A percentile compares a stretch with the other conserved stretches of the same genome.
phyloP scores from a whole-genome alignment of 2,797 vertebrate species.

The Botia kubotai region DNA sequence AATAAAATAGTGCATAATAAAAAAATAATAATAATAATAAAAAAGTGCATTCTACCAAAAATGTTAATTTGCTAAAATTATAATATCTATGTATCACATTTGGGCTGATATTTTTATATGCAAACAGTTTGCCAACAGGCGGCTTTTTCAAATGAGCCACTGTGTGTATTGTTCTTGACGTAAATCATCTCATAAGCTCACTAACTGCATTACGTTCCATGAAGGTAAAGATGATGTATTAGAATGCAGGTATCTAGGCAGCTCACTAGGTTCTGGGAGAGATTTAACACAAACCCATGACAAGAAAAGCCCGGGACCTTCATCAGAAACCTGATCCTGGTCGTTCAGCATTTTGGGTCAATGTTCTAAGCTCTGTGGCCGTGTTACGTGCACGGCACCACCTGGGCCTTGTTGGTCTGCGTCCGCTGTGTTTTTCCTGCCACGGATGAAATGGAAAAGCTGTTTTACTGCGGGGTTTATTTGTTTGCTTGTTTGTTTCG shows the following conservation, averaged over 20 bases:
- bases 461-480: conserved; percentile 74
- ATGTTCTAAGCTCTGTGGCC: conserved; percentile 18
- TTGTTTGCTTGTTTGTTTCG: conserved; percentile 81
- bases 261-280: neutral
- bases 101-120: too few relatives aligned
- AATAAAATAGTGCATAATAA: too few relatives aligned
- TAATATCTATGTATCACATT: too few relatives aligned
- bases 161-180: neutral
- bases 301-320: neutral
- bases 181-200: neutral
- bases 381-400: conserved; percentile 23
- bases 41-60: too few relatives aligned
- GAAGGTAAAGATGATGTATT: neutral
- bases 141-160: neutral
- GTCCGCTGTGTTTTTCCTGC: conserved; percentile 52
- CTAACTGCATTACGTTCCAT: too few relatives aligned
- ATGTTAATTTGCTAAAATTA: too few relatives aligned
- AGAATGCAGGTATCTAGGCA: neutral
- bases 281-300: neutral
- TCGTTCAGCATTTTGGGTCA: conserved; percentile 31
- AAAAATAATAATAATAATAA: too few relatives aligned
- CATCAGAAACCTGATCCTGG: conserved; percentile 16
- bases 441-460: conserved; percentile 73
- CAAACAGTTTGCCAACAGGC: too few relatives aligned
- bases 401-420: conserved; percentile 37